Base-by-base conservation (phyloP, 2,888 invertebrate species). In the Tetranychus truncatus region DNA sequence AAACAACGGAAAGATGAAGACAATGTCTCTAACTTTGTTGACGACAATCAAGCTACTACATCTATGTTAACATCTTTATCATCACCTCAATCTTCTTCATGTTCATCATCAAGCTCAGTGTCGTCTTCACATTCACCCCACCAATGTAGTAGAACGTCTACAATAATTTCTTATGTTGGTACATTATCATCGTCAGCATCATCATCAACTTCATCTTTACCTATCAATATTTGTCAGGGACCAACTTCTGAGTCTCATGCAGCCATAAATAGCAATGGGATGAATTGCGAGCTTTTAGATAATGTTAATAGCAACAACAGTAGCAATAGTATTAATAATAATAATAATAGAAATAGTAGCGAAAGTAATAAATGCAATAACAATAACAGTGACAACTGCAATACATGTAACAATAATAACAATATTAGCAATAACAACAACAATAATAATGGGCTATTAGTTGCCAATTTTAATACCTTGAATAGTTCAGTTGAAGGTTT, bases 51-150 rank as follows among this genome's bases (percentile, higher is more conserved):
- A 73, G 55, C 46, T 15, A 73, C 75, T 1, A 74, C 75, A 24
- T 69, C 75, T 69, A 44, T 75, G 11, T 67, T 75, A 44, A 74
- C 75, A 18, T 75, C 75, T 1, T 34, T 74, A 8, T 74, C 65
- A 44, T 74, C 74, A 20, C 9, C 45, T 2, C 45, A 44, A 11
- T n/a, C 45, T 6, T 15, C 55, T 55, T 3, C n/a, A 44, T n/a
- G 18, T 7, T 67, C 55, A 55, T 15, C 55, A 2, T 15, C 55
- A 7, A 55, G 15, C 15, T 15, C 55, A 15, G 55, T 15, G 1
- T 55, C 55, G 9, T 55, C 11, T 55, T 55, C 55, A 55, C 55
- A 55, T 55, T 55, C 55, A 55, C 15, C 55, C 7, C 9, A 55
- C 15, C 55, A 55, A 15, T 55, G 55, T 55, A 6, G 2, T 55